A percentile compares a stretch with the other conserved stretches of the same genome.
These are phyloP conservation scores for Oxyruncus cristatus DNA, from an alignment of 2,113 vertebrate species.

Conservation along the genomic window DNA sequence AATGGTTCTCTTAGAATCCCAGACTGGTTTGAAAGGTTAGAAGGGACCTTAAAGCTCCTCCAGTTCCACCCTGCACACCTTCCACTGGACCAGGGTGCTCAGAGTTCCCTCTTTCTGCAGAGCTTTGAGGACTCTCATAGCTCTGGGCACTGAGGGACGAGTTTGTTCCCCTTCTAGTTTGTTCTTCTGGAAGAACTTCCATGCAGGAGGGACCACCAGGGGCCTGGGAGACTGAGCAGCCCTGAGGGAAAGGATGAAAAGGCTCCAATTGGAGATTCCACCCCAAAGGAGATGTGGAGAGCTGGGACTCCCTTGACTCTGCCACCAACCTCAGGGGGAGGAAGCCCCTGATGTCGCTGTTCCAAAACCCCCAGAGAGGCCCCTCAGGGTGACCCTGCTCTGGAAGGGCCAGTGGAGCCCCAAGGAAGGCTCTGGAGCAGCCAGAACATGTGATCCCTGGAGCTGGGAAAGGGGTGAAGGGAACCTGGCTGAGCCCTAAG, in stretches of 20 bases:
- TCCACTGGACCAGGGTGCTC: fast-evolving
- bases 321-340: fast-evolving
- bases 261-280: not conserved
- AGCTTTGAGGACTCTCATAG: not conserved
- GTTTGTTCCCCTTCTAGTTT: not conserved
- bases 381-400: not conserved
- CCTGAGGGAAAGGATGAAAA: not conserved
- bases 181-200: not conserved
- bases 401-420: not conserved
- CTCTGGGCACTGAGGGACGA: not conserved
- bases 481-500: not conserved
- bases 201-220: fast-evolving
- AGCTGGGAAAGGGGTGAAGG: not conserved
- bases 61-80: not conserved
- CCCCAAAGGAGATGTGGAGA: not conserved
- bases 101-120: not conserved
- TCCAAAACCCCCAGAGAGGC: not conserved
- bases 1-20: not conserved
- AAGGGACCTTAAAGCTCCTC: not conserved
- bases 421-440: fast-evolving
- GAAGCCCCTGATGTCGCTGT: fast-evolving
- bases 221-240: fast-evolving
- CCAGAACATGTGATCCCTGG: not conserved
- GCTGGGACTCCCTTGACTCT: not conserved
- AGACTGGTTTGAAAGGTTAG: not conserved